Percentiles rank a stretch among this genome's conserved stretches.
Evolutionary conservation across 2,888 invertebrate species (phyloP).

Genomic region (Brachyptera risi): DNA sequence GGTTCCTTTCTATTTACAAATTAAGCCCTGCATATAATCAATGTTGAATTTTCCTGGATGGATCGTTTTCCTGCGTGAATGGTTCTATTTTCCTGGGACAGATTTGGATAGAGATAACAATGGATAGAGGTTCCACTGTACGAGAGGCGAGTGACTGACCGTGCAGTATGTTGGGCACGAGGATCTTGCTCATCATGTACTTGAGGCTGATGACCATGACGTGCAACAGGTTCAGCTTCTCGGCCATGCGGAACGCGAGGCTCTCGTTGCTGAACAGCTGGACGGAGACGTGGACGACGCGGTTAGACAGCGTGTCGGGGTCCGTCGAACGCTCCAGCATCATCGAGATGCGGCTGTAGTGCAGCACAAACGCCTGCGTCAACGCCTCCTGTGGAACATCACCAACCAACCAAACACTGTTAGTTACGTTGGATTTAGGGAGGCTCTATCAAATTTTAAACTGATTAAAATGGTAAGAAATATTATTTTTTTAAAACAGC

Average conservation of each 20-base stretch:
- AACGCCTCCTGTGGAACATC: conserved; percentile 70
- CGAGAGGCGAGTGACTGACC: conserved; percentile 54
- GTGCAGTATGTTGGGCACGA: conserved; percentile 82
- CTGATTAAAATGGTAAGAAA: no score
- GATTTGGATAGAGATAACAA: no score
- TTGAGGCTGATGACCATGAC: conserved; percentile 89
- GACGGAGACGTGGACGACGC: conserved; percentile 96
- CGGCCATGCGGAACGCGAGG: conserved; percentile 85
- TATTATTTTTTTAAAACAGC: no score
- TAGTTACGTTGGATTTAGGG: no score
- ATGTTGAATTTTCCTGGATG: no score
- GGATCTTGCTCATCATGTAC: conserved; percentile 89
- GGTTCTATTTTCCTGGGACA: no score
- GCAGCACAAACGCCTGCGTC: conserved; percentile 90
- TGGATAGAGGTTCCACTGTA: no score
- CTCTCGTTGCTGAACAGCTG: conserved; percentile 92
- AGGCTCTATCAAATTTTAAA: no score
- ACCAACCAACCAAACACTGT: background rate
- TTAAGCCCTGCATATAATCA: no score
- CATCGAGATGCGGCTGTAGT: conserved; percentile 91
- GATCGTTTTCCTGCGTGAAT: no score
- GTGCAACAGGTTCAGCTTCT: conserved; percentile 82
- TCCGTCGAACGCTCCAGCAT: conserved; percentile 82
- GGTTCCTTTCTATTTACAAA: no score
- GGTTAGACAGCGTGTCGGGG: conserved; percentile 88